Evolutionary conservation across 2,888 invertebrate genomes (phyloP), one percentile per base, ranked within the genome.

Genomic region (Platycheirus rosarum): DNA sequence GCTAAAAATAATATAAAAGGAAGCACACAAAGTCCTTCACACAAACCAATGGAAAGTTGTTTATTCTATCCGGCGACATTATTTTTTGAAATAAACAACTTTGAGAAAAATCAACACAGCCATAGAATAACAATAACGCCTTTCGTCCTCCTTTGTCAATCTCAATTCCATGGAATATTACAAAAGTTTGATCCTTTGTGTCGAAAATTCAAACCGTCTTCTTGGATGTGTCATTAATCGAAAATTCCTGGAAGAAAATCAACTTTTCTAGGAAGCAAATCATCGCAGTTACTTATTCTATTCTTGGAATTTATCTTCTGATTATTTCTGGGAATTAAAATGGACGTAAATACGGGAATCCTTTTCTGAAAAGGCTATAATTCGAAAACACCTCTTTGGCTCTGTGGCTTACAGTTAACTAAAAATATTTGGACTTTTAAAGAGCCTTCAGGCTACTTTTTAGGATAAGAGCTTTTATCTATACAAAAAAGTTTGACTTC

Each of bases 111-210:
- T 49, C 65, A 40, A 70, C 48, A 51, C 57, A 78, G 42, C 20
- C n/a, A n/a, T 16, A 32, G 44, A 68, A 35, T 35, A 66, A 57
- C 51, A 48, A 37, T 37, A 42, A 37, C 44, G 23, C 40, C 60
- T 13, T n/a, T 26, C 8, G 6, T 1, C 3, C 20, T 57, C 57
- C 55, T 23, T 37, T 46, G 44, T 44, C 42, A 35, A 70, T 51
- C 35, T 70, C 57, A 60, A 60, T 77, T 23, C 44, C n/a, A 6
- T 14, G 8, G 40, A 71, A 70, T 70, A 65, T 65, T 71, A 57
- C 51, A 63, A 77, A 70, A 71, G 46, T 70, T 77, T 70, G 42
- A 46, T 46, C 60, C 44, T 49, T 69, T 73, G 48, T 48, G 60
- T 40, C 26, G n/a, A 35, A 40, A 46, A 20, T 48, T 40, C n/a